Evolutionary conservation across 1,140 invertebrate genomes (phyloP).

Genomic region (Pogonomyrmex californicus): DNA sequence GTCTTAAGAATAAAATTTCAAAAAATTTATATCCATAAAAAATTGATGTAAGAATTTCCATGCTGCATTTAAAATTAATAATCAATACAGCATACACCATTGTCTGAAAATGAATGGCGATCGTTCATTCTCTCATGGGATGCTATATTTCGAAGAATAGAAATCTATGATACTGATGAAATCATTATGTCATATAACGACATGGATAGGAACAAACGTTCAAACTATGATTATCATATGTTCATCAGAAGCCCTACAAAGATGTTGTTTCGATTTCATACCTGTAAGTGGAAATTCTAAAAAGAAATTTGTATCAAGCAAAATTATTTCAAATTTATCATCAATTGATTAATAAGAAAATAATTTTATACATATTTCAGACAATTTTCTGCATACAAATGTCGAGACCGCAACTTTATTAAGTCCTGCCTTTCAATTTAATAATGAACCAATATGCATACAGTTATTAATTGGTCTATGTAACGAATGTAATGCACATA

Average conservation of each 20-base stretch:
- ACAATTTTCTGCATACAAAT: conserved; percentile 63
- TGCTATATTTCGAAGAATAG: conserved; percentile 2
- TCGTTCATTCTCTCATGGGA: conserved; percentile 70
- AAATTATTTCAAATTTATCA: background rate
- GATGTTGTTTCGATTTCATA: conserved; percentile 66
- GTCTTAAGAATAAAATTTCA: background rate
- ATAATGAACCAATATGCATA: conserved; percentile 55
- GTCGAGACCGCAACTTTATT: conserved; percentile 8
- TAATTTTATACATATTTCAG: conserved; percentile 41
- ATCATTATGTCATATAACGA: conserved; percentile 50
- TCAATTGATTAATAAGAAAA: background rate
- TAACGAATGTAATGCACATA: conserved; percentile 55
- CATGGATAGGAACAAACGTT: background rate
- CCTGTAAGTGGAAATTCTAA: conserved; percentile 57
- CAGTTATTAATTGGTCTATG: conserved; percentile 72
- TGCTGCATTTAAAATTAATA: background rate
- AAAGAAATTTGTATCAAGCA: background rate
- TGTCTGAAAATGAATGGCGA: conserved; percentile 65
- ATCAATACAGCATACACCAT: conserved; percentile 44
- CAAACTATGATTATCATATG: conserved; percentile 19
- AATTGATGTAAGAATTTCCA: background rate
- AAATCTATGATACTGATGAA: conserved; percentile 55
- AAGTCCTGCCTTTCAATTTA: conserved; percentile 17
- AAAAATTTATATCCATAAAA: background rate
- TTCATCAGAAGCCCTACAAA: conserved; percentile 4